Evolutionary conservation across 1,140 invertebrate species (phyloP).

Genomic region (Lasaia peninsularis): DNA sequence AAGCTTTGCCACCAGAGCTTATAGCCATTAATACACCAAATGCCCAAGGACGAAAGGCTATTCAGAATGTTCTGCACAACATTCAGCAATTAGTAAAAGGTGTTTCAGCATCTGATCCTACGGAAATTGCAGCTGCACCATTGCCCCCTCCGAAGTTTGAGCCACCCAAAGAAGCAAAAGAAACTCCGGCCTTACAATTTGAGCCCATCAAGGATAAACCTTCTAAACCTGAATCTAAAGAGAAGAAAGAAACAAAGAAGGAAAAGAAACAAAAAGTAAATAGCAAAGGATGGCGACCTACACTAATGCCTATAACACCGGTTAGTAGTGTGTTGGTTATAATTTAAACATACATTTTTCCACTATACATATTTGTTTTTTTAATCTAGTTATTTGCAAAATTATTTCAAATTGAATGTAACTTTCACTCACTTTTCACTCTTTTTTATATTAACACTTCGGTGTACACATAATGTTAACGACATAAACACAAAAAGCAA

Average conservation of each 20-base stretch:
- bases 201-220: conserved; percentile 40
- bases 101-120: conserved; percentile 61
- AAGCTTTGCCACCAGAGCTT: conserved; percentile 65
- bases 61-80: conserved; percentile 72
- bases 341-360: no score
- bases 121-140: conserved; percentile 51
- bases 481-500: no score
- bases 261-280: conserved; percentile 71
- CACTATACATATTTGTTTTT: no score
- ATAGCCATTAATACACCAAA: conserved; percentile 72
- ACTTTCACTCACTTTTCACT: no score
- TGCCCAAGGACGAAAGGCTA: conserved; percentile 62
- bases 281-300: conserved; percentile 82
- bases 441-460: no score
- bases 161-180: conserved; percentile 45
- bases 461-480: no score
- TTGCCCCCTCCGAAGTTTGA: conserved; percentile 39
- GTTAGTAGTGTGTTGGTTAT: conserved; percentile 33
- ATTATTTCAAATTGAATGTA: no score
- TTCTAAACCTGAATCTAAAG: conserved; percentile 30
- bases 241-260: conserved; percentile 39
- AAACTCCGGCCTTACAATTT: conserved; percentile 34
- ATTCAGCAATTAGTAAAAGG: conserved; percentile 71
- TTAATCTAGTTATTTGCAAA: no score
- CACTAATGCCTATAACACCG: conserved; percentile 81